Percentiles rank a stretch among this genome's conserved stretches.
Evolutionary conservation across 2,888 invertebrate species (phyloP).

Genomic region (Heteropelma amictum): DNA sequence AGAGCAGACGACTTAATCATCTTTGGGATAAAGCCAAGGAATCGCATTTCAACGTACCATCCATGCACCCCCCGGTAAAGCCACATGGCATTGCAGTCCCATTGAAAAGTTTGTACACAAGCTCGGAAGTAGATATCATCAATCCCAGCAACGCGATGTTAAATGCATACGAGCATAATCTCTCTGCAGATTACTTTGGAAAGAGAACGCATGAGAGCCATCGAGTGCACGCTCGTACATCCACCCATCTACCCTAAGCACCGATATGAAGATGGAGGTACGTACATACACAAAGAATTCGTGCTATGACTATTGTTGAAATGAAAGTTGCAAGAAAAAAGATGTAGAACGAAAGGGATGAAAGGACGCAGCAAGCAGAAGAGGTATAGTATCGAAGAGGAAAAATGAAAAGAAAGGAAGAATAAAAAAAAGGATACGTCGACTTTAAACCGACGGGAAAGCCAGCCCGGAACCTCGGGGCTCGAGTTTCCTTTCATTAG

Average conservation of each 20-base stretch:
- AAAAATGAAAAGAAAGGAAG: no score
- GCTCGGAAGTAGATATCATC: background rate
- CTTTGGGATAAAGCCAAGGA: no score
- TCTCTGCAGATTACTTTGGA: constrained; percentile 24
- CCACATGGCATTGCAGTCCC: no score
- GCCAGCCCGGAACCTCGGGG: constrained; percentile 69
- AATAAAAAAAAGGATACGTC: constrained; percentile 75
- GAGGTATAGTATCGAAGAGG: constrained; percentile 38
- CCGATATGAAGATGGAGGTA: constrained; percentile 10
- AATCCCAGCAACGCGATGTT: background rate
- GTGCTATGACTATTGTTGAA: constrained; percentile 38
- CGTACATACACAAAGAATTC: constrained; percentile 27
- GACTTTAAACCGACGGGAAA: constrained; percentile 71
- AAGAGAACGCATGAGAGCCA: constrained; percentile 30
- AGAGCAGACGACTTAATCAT: no score
- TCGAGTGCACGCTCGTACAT: constrained; percentile 12
- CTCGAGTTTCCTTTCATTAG: constrained; percentile 77
- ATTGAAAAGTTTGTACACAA: no score
- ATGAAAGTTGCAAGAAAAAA: constrained; percentile 3
- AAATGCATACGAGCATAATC: no score
- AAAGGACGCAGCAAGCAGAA: constrained; percentile 31
- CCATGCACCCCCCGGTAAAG: no score
- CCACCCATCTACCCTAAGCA: no score
- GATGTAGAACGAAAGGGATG: constrained; percentile 30
- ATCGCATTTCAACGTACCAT: no score